Evolutionary conservation across 2,113 vertebrate species (phyloP).

Genomic region (Ochotona curzoniae): DNA sequence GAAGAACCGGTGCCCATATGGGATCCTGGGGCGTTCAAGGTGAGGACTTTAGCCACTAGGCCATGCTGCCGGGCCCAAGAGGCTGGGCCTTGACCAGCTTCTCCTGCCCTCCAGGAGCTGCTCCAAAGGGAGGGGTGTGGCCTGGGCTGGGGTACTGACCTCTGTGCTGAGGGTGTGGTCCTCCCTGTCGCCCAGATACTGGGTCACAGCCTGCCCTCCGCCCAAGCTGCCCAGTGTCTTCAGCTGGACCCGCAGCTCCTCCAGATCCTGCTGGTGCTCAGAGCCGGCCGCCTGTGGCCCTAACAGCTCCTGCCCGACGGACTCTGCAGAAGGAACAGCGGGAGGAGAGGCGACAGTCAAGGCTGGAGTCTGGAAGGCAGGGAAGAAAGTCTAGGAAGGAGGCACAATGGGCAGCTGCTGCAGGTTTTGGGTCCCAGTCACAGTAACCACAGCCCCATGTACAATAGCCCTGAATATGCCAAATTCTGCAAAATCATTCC

Average conservation of each 20-base stretch:
- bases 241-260: slow-evolving; percentile 90
- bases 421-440: neutral
- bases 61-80: too few relatives aligned
- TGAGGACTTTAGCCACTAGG: too few relatives aligned
- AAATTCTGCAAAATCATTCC: neutral
- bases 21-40: too few relatives aligned
- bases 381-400: neutral
- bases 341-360: neutral
- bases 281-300: slow-evolving; percentile 91
- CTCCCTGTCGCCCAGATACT: neutral
- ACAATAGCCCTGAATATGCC: neutral
- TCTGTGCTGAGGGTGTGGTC: neutral
- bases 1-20: too few relatives aligned
- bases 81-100: neutral
- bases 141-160: slow-evolving; percentile 29
- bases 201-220: slow-evolving; percentile 87
- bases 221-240: slow-evolving; percentile 88
- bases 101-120: neutral
- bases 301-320: slow-evolving; percentile 91
- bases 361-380: neutral
- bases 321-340: slow-evolving; percentile 85
- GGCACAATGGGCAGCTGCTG: neutral
- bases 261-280: slow-evolving; percentile 92
- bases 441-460: neutral
- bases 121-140: neutral